phyloP scores from a whole-genome alignment of 2,113 vertebrate genomes.

The Craseonycteris thonglongyai region DNA sequence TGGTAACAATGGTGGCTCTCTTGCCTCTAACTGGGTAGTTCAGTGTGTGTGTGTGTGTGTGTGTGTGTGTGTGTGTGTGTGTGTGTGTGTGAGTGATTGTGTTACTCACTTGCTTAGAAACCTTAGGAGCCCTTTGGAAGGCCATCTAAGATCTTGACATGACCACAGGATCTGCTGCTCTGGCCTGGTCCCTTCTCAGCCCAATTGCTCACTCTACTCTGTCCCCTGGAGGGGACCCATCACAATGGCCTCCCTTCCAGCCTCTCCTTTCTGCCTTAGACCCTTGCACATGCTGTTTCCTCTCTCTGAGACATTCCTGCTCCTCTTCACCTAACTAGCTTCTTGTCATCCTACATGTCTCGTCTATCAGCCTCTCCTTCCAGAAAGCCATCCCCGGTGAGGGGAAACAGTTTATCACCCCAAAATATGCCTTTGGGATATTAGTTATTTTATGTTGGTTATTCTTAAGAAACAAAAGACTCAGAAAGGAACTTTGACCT shows the following conservation, averaged over 20 bases:
- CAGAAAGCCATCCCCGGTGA: not conserved
- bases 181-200: no score
- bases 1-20: no score
- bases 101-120: not conserved
- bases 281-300: rapidly evolving
- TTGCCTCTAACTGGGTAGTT: not conserved
- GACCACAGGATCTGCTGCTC: not conserved
- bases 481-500: not conserved
- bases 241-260: not conserved
- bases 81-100: no score
- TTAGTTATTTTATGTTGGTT: not conserved
- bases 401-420: not conserved
- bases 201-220: not conserved
- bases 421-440: not conserved
- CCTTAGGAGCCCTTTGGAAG: not conserved
- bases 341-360: not conserved
- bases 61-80: no score
- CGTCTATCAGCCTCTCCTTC: not conserved
- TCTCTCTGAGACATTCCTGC: not conserved
- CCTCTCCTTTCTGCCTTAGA: not conserved
- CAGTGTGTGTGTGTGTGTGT: not conserved
- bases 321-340: not conserved
- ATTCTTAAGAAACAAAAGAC: not conserved
- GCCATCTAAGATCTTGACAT: not conserved
- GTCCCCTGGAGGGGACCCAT: not conserved